These are phyloP conservation scores for Theropithecus gelada DNA, from an alignment of 2,113 vertebrate species.

Conservation along the genomic window DNA sequence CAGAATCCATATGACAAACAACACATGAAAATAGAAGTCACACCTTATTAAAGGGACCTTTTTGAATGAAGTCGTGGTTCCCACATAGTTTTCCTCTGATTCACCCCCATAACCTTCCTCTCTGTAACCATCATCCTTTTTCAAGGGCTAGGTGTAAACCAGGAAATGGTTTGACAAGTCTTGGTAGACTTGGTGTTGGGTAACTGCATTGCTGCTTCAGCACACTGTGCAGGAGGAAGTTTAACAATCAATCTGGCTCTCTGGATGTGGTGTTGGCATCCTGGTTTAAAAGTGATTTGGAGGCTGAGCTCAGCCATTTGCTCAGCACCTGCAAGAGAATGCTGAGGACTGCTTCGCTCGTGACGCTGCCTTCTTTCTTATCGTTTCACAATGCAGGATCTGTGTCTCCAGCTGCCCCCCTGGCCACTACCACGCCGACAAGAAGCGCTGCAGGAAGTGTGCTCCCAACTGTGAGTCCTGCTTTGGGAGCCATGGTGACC, in stretches of 20 bases:
- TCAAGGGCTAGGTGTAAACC: not conserved
- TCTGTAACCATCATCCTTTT: not conserved
- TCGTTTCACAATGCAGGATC: slow-evolving; percentile 85
- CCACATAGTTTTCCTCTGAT: not conserved
- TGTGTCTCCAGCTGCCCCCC: slow-evolving; percentile 96
- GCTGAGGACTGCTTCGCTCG: not conserved
- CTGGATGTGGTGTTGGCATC: not conserved
- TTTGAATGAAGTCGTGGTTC: not conserved
- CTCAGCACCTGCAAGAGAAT: not conserved
- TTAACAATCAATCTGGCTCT: not conserved
- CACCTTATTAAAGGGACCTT: not conserved
- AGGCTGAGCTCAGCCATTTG: not conserved
- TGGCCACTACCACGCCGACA: slow-evolving; percentile 96
- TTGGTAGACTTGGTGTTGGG: too few species aligned
- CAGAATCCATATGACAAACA: not conserved
- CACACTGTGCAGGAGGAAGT: not conserved
- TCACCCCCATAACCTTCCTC: not conserved
- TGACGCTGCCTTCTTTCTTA: slow-evolving; percentile 49
- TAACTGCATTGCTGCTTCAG: not conserved
- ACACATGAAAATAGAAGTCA: not conserved
- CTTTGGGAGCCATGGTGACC: slow-evolving; percentile 93
- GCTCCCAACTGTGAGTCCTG: slow-evolving; percentile 94
- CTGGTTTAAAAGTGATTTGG: not conserved
- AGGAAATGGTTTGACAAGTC: not conserved
- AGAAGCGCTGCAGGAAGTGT: slow-evolving; percentile 97